Evolutionary conservation across 2,797 vertebrate genomes (phyloP), one percentile per base, ranked within the genome.

Genomic region (Podarcis siculus): DNA sequence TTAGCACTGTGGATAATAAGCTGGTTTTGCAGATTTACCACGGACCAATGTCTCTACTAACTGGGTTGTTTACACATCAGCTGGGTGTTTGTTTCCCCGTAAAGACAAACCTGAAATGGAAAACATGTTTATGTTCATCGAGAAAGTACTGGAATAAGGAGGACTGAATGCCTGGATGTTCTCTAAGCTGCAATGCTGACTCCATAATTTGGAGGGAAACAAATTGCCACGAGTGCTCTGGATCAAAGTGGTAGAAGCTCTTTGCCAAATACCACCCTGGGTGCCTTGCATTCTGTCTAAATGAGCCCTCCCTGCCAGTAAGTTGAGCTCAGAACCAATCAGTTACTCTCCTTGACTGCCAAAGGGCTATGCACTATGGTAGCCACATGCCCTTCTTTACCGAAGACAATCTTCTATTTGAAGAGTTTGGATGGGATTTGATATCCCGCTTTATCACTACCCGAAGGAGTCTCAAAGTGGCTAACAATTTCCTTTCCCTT

Each of bases 41-140:
- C 90, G 92, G 92, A 93, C 93, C 92, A 92, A 69, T 89, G 91
- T 95, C 95, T 93, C 90, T 80, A 67, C 90, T 93, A 93, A 92
- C 90, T 93, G 92, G 90, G 92, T 91, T 95, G 94, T 95, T 94
- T 94, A 93, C 89, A 92, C 91, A 76, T 77, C 81, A 82, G 78
- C 92, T 91, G 90, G 94, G 86, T 92, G 92, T 85, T 94, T 92
- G 87, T 89, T 86, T 90, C 87, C 91, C 91, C 85, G 58, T 4
- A 30, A 82, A 93, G 91, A 49, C 55, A 85, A 83, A 80, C 78
- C 49, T 89, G 89, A 83, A 82, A 86, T 35, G 37, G n/a, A 83
- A 76, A 90, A 89, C 25, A 2, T 76, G 87, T 32, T 79, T 81
- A 21, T n/a, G 66, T 8, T 85, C 87, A 71, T 85, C 87, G 87